Evolutionary conservation across 2,888 invertebrate genomes (phyloP).

Genomic region (Rhingia rostrata): DNA sequence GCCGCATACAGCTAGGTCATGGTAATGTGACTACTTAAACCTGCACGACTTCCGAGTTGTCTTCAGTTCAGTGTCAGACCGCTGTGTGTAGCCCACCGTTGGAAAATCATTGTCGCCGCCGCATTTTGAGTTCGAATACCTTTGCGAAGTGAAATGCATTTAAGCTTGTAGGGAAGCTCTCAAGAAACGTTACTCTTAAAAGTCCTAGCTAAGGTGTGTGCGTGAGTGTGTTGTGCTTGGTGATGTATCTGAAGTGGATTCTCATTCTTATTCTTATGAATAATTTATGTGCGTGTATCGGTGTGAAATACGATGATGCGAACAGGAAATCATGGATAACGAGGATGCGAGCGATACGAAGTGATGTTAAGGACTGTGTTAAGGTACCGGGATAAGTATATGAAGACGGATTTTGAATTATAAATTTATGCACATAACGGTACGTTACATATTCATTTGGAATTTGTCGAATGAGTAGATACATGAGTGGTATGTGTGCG

Average conservation of each 20-base stretch:
- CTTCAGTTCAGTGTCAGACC: slow-evolving; percentile 58
- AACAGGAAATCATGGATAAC: slow-evolving; percentile 75
- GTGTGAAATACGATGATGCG: slow-evolving; percentile 45
- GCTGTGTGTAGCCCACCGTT: slow-evolving; percentile 5
- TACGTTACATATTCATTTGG: slow-evolving; percentile 45
- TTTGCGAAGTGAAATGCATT: slow-evolving; percentile 53
- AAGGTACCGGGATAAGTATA: slow-evolving; percentile 32
- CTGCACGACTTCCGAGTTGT: slow-evolving; percentile 26
- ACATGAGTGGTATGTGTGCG: not conserved
- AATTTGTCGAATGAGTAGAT: slow-evolving; percentile 20
- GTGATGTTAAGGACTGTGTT: slow-evolving; percentile 77
- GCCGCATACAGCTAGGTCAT: slow-evolving; percentile 52
- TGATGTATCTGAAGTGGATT: slow-evolving; percentile 67
- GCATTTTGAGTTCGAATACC: slow-evolving; percentile 16
- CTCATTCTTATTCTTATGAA: slow-evolving; percentile 61
- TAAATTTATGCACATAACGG: slow-evolving; percentile 37
- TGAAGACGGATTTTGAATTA: slow-evolving; percentile 18
- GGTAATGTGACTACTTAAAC: slow-evolving; percentile 61
- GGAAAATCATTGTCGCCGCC: not conserved
- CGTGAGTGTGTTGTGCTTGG: slow-evolving; percentile 16
- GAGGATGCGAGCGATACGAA: slow-evolving; percentile 76
- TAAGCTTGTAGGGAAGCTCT: slow-evolving; percentile 23
- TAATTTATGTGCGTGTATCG: slow-evolving; percentile 62
- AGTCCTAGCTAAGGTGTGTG: not conserved
- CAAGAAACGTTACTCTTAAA: slow-evolving; percentile 13